Percentiles rank a stretch among this genome's conserved stretches.
Conservation (phyloP, 2,888 invertebrate genomes). For the Dasysyrphus tricinctus region DNA sequence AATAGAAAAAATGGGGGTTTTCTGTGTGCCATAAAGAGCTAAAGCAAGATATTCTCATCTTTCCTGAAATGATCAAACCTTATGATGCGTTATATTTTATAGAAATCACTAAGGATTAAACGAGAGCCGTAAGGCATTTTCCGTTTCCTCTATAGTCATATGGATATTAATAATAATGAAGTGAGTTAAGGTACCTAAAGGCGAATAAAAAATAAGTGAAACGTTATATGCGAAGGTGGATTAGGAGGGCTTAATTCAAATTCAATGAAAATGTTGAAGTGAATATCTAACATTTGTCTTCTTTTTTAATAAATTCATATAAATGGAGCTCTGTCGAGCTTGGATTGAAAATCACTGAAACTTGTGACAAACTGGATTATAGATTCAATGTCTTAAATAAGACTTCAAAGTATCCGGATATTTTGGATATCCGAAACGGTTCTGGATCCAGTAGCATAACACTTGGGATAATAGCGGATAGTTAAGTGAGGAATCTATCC, state of each 20-base stretch:
- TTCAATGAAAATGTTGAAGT: neutral
- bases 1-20: neutral
- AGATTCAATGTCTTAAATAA: too few relatives aligned
- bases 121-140: slow-evolving; percentile 11
- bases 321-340: too few relatives aligned
- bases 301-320: neutral
- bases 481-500: too few relatives aligned
- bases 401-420: too few relatives aligned
- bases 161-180: slow-evolving; percentile 14
- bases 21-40: neutral
- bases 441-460: too few relatives aligned
- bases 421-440: too few relatives aligned
- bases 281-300: neutral
- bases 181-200: neutral
- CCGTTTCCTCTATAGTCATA: neutral
- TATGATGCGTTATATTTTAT: slow-evolving; percentile 58
- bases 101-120: slow-evolving; percentile 31
- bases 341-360: too few relatives aligned
- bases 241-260: neutral
- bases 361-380: too few relatives aligned
- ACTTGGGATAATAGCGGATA: too few relatives aligned
- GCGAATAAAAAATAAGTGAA: neutral
- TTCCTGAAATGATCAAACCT: slow-evolving; percentile 43
- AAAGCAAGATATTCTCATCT: neutral
- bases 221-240: neutral